Conservation (phyloP, 2,888 invertebrate genomes). For the Achlya flavicornis region DNA sequence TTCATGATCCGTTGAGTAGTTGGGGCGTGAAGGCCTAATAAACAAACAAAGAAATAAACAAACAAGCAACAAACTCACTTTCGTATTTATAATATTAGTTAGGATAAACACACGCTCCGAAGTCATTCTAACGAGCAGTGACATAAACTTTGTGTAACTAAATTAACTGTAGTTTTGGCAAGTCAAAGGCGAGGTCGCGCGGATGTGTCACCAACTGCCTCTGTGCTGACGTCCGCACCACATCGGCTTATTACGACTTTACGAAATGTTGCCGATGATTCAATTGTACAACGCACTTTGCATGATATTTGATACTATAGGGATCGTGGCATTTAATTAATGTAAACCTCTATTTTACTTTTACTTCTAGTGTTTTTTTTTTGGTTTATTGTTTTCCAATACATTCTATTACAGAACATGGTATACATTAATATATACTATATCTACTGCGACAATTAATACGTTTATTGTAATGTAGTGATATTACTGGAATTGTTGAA, state of each 20-base stretch:
- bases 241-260: not conserved
- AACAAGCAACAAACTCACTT: too few relatives aligned
- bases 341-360: not conserved
- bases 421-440: too few relatives aligned
- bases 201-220: slow-evolving; percentile 42
- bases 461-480: not conserved
- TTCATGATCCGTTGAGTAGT: too few relatives aligned
- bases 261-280: slow-evolving; percentile 5
- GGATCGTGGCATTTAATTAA: not conserved
- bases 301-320: slow-evolving; percentile 1
- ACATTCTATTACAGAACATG: too few relatives aligned
- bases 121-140: not conserved
- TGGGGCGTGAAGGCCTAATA: too few relatives aligned
- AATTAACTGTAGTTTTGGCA: slow-evolving; percentile 54
- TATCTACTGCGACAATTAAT: not conserved
- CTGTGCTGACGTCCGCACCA: slow-evolving; percentile 4
- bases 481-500: too few relatives aligned
- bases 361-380: not conserved
- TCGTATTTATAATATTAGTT: too few relatives aligned
- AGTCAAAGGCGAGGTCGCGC: slow-evolving; percentile 49
- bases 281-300: not conserved
- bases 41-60: too few relatives aligned
- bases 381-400: too few relatives aligned
- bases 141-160: slow-evolving; percentile 29
- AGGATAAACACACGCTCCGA: not conserved